These are phyloP conservation scores for Nephrotoma flavescens DNA, from an alignment of 2,888 invertebrate genomes.

Conservation along the genomic window DNA sequence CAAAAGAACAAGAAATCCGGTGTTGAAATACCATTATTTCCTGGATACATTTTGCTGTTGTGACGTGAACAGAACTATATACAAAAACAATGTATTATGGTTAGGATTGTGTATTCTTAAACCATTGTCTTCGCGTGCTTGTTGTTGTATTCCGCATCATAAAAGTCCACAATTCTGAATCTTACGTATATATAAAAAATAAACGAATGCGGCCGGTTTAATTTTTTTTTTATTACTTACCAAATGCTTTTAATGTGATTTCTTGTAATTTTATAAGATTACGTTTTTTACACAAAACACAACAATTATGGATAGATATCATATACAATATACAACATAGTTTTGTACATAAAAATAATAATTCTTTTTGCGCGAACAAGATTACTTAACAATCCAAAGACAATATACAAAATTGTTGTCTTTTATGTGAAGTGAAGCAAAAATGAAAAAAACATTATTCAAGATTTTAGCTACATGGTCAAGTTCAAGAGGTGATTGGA, in stretches of 20 bases:
- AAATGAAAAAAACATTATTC: not conserved
- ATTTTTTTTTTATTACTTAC: not conserved
- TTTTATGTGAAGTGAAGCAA: not conserved
- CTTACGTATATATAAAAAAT: not conserved
- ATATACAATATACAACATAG: not conserved
- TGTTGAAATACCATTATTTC: not conserved
- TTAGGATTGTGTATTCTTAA: not conserved
- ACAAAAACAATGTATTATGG: not conserved
- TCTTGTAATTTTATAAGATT: not conserved
- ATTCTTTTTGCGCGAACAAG: not conserved
- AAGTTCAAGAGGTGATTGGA: not conserved
- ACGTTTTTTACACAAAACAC: not conserved
- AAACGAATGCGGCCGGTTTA: not conserved
- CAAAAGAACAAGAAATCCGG: constrained; percentile 5
- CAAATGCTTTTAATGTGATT: not conserved
- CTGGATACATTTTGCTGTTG: not conserved
- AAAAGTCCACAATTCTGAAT: not conserved
- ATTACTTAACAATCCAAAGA: not conserved
- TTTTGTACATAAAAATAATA: not conserved
- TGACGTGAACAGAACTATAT: not conserved
- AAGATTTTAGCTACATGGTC: not conserved
- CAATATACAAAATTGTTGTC: not conserved
- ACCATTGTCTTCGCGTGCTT: not conserved
- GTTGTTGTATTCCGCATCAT: not conserved
- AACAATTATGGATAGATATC: not conserved